Conservation (phyloP, 2,797 vertebrate species). For the Orientallactaga sibirica region DNA sequence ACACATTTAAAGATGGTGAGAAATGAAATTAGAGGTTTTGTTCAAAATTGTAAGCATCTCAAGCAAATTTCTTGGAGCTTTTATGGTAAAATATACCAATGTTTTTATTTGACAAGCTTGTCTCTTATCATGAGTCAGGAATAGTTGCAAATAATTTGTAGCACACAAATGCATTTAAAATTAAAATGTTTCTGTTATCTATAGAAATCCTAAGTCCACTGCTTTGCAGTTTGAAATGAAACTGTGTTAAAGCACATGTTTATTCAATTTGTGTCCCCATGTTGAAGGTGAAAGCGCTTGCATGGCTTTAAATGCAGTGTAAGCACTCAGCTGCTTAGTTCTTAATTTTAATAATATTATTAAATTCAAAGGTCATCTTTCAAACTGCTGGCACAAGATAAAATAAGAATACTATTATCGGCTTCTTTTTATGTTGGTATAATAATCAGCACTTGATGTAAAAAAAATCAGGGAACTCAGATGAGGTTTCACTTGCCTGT, state of each 20-base stretch:
- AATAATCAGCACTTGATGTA: not conserved
- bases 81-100: slow-evolving; percentile 32
- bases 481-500: not conserved
- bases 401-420: slow-evolving; percentile 19
- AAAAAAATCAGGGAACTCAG: not conserved
- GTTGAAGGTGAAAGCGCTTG: slow-evolving; percentile 10
- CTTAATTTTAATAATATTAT: slow-evolving; percentile 52
- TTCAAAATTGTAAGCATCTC: slow-evolving; percentile 48
- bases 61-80: slow-evolving; percentile 24
- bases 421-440: slow-evolving; percentile 18
- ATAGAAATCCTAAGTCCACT: not conserved
- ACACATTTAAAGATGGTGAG: slow-evolving; percentile 38
- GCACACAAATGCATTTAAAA: not conserved
- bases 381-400: not conserved
- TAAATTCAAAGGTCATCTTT: slow-evolving; percentile 39
- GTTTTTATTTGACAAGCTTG: slow-evolving; percentile 44
- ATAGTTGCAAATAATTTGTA: slow-evolving; percentile 61
- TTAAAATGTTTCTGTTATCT: slow-evolving; percentile 35
- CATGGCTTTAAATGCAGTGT: not conserved
- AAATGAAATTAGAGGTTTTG: slow-evolving; percentile 36
- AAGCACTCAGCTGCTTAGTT: not conserved
- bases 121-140: slow-evolving; percentile 40
- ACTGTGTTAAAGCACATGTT: not conserved
- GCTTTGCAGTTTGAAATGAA: slow-evolving; percentile 44
- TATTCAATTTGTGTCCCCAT: slow-evolving; percentile 47